Base-by-base conservation (phyloP, 2,888 invertebrate species). In the Eristalis arbustorum region DNA sequence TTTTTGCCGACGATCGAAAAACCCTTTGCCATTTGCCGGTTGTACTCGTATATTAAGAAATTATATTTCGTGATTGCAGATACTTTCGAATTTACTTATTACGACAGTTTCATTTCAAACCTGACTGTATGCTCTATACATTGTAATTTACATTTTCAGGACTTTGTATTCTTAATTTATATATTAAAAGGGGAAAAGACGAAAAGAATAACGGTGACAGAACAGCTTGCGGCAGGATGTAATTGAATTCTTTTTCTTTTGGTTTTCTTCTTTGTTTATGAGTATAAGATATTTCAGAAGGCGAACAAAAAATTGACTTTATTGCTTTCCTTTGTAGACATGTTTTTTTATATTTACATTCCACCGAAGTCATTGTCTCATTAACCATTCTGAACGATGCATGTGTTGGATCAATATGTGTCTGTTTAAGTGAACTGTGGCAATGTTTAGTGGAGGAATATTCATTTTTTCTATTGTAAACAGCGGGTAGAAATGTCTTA, bases 271-370 rank as follows among this genome's bases (percentile, higher is more conserved):
- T 23, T 56, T 68, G 69, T 67, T 61, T 42, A 63, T 28, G 61
- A 68, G 56, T 28, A 72, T 49, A 72, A 80, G 68, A 66, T 68
- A 72, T 75, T 64, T 62, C 68, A 83, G 73, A 74, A 71, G 74
- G 68, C 81, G 31, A 74, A 56, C 49, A 71, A 73, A 64, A 71
- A 78, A 61, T 14, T 49, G 18, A 72, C 49, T 89, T 89, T 89
- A 89, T 89, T 88, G 84, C 88, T 89, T 89, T 88, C 88, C 88
- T 89, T 88, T 88, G 85, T 88, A 88, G 89, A 89, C 89, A 88
- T 88, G 82, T 79, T 82, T 81, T 76, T 72, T 59, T 57, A 31
- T 14, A 42, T 59, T 61, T 49, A 18, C 34, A 40, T 59, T 13
- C 42, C 40, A 63, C 23, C 25, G 28, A 40, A 40, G 56, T 63